Evolutionary conservation across 2,113 vertebrate genomes (phyloP), one percentile per base, ranked within the genome.

Genomic region (Phylloscopus whistleri): DNA sequence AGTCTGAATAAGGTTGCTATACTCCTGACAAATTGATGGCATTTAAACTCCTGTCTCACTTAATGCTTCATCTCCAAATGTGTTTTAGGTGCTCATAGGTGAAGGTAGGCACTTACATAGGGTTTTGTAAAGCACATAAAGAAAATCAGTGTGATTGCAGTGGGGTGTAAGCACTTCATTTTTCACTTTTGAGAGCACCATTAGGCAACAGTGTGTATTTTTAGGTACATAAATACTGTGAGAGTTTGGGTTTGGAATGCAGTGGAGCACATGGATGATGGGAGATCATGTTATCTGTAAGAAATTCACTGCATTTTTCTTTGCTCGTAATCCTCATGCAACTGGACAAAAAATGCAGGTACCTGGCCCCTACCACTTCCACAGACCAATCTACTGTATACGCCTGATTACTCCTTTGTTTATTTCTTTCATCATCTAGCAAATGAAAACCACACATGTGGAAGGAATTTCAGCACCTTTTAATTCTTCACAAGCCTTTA

Each of bases 261-360:
- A 59, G 23, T 49, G 68, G 44, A 76, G 31, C 33, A 59, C 43
- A 77, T 22, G 51, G 62, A 31, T 85, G 43, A 79, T 67, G 33
- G 35, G 19, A 88, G n/a, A 90, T 70, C 81, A 63, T 44, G 59
- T 86, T 68, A 93, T n/a, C 72, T 86, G 48, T 70, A 83, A 90
- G 64, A 83, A 94, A 93, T 70, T 91, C 63, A 48, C 21, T 70
- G 67, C 22, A 15, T 93, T 80, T 94, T 83, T 27, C 22, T 79
- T 80, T 88, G 20, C 18, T 87, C 72, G 51, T 76, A 83, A 79
- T 72, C 48, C 30, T 59, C 24, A 35, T 0, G 0, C 59, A 77
- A 52, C 1, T 77, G 72, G 39, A 59, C 88, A 91, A 89, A 17
- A 11, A 84, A 70, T 67, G n/a, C 35, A 79, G 19, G 20, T 37